These are phyloP conservation scores for Arctocebus calabarensis DNA, from an alignment of 2,797 vertebrate species.

Conservation along the genomic window DNA sequence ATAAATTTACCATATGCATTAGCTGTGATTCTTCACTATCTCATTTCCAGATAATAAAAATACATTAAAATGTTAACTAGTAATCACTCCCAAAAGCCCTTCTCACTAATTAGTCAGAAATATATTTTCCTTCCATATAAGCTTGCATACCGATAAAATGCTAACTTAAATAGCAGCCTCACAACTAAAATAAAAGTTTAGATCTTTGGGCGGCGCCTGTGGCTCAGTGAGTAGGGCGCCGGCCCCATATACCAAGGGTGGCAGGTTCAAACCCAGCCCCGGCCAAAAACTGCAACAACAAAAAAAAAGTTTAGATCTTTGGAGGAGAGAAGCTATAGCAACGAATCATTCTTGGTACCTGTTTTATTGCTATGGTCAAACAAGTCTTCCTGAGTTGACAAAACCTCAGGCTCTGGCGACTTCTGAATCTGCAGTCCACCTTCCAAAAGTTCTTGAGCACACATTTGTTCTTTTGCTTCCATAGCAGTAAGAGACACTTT, in stretches of 20 bases:
- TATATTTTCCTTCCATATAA: conserved; percentile 33
- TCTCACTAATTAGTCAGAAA: conserved; percentile 52
- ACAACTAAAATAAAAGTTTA: conserved; percentile 43
- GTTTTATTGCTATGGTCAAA: conserved; percentile 90
- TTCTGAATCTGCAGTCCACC: conserved; percentile 82
- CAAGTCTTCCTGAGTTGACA: conserved; percentile 95
- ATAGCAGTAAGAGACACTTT: conserved; percentile 77
- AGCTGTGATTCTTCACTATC: not conserved
- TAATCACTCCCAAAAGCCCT: conserved; percentile 36
- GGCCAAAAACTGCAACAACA: too few relatives aligned
- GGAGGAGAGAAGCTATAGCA: not conserved
- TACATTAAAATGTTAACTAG: conserved; percentile 37
- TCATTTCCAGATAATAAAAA: conserved; percentile 62
- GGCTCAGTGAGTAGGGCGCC: too few relatives aligned
- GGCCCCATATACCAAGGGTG: too few relatives aligned
- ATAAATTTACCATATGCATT: conserved; percentile 20
- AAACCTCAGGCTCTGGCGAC: conserved; percentile 86
- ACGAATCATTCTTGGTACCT: conserved; percentile 81
- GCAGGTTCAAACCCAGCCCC: too few relatives aligned
- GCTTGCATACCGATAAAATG: not conserved
- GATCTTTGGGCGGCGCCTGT: not conserved
- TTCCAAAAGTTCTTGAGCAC: conserved; percentile 87
- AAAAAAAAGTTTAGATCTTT: conserved; percentile 38
- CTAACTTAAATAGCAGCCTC: conserved; percentile 1
- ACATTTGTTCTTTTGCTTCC: conserved; percentile 73